These are phyloP conservation scores for Erpobdella octoculata DNA, from an alignment of 2,888 invertebrate species.

Conservation along the genomic window DNA sequence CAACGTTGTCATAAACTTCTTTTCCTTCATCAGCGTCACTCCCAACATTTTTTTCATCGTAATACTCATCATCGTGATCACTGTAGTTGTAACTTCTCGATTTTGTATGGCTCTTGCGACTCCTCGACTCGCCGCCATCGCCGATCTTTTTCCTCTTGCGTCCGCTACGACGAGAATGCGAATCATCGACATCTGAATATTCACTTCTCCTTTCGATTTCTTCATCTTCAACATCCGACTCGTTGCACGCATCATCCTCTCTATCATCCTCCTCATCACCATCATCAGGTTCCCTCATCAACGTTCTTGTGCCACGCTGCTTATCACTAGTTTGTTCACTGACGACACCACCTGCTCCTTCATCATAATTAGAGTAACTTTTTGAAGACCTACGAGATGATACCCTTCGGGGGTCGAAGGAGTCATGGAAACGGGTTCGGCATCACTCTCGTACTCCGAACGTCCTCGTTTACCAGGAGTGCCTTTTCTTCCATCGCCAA, in stretches of 20 bases:
- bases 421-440: neutral
- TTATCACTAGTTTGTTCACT: neutral
- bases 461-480: neutral
- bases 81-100: neutral
- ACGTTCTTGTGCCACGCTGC: neutral
- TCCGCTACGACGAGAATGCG: too few species aligned
- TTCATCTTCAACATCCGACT: neutral
- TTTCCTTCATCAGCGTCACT: conserved; percentile 5
- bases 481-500: neutral
- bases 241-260: neutral
- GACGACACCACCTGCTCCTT: neutral
- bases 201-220: too few species aligned
- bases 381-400: neutral
- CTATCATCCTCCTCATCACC: neutral
- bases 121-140: neutral
- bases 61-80: neutral
- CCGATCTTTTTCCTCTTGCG: neutral
- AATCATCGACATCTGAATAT: neutral
- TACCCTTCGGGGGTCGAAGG: neutral
- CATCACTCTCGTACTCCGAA: neutral
- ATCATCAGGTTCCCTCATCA: neutral
- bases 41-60: neutral
- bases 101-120: neutral
- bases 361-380: neutral
- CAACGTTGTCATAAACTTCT: neutral